phyloP scores from a whole-genome alignment of 2,797 vertebrate species.

The Mormyrus hasselquistii region DNA sequence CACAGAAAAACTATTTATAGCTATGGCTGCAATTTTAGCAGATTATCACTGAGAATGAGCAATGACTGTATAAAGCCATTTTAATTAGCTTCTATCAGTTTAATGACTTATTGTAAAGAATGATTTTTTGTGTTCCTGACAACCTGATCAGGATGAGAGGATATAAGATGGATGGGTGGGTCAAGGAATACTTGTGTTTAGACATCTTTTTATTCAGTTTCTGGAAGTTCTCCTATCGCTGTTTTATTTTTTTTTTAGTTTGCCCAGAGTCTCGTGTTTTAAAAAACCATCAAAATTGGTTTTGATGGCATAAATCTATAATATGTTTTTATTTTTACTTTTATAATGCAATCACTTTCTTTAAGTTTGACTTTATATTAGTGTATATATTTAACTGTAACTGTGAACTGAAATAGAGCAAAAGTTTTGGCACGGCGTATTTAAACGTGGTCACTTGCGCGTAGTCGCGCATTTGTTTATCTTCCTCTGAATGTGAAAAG shows the following conservation, averaged over 20 bases:
- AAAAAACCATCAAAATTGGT: neutral
- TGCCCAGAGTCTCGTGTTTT: neutral
- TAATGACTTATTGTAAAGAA: neutral
- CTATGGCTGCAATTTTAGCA: neutral
- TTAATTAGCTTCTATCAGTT: neutral
- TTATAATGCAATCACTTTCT: neutral
- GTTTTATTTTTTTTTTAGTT: neutral
- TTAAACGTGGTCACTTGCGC: neutral
- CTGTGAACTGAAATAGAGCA: neutral
- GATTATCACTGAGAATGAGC: neutral
- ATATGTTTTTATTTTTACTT: neutral
- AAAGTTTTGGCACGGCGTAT: neutral
- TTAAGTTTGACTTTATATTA: neutral
- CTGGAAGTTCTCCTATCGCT: neutral
- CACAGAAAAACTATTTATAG: constrained; percentile 2
- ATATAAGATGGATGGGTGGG: neutral
- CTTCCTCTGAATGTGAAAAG: constrained; percentile 20
- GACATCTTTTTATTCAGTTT: neutral
- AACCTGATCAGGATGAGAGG: neutral
- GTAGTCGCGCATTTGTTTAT: neutral
- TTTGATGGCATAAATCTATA: neutral
- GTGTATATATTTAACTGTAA: neutral
- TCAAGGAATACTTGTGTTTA: neutral
- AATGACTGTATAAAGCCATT: neutral
- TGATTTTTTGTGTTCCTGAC: neutral